A percentile compares a stretch with the other conserved stretches of the same genome.
Conservation (phyloP, 2,113 vertebrate species). For the Pluvianellus socialis region DNA sequence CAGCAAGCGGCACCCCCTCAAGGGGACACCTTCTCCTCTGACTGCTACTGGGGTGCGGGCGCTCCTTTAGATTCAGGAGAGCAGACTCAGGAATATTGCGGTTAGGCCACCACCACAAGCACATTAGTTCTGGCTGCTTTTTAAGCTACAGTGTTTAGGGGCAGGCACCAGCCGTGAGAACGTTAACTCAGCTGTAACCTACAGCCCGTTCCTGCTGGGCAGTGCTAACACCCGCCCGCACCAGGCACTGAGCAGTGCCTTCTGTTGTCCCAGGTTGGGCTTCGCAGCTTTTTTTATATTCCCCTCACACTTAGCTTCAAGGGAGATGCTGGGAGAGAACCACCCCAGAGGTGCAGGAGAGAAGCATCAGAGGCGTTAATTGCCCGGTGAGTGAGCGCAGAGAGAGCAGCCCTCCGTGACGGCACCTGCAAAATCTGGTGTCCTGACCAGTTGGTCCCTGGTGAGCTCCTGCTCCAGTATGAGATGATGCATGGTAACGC, state of each 20-base stretch:
- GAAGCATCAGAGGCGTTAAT: background rate
- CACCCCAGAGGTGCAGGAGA: background rate
- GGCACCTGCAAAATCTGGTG: background rate
- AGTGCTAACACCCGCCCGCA: background rate
- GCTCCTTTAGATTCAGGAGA: background rate
- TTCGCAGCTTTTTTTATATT: background rate
- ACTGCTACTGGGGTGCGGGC: background rate
- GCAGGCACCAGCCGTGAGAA: rapidly evolving
- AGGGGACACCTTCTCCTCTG: background rate
- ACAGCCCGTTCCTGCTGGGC: background rate
- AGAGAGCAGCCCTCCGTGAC: background rate
- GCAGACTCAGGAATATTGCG: background rate
- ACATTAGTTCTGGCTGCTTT: background rate
- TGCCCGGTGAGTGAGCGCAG: background rate
- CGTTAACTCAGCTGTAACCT: background rate
- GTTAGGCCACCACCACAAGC: background rate
- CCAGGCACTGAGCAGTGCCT: background rate
- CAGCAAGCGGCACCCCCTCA: background rate
- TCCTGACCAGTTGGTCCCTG: rapidly evolving
- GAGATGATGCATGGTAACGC: background rate
- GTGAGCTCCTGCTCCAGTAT: background rate
- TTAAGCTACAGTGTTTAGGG: background rate
- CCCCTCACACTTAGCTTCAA: background rate
- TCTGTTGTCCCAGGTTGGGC: background rate
- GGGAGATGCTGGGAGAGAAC: background rate